Evolutionary conservation across 2,113 vertebrate species (phyloP), one percentile per base, ranked within the genome.

Genomic region (Myrmophylax atrothorax): DNA sequence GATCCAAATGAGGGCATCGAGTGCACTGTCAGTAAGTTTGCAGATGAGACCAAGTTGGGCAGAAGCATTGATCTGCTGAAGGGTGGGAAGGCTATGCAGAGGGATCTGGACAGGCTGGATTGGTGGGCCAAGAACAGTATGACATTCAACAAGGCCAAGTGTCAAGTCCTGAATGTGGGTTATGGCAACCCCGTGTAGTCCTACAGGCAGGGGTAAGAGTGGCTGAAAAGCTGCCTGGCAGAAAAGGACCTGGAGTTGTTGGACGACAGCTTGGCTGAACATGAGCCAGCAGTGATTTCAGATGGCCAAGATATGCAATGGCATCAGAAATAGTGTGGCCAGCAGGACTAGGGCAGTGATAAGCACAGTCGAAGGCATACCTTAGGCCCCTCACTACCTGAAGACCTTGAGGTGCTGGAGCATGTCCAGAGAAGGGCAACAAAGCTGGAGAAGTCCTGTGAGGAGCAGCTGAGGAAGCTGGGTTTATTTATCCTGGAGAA

Each of bases 91-190:
- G 13, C 6, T n/a, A 23, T 38, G 11, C 7, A 10, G 15, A 38
- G 16, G 14, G 18, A 29, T 52, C 33, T 78, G 35, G 23, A 46
- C 24, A 66, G 24, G 14, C 9, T 18, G 4, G 37, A 52, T 31
- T 0, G 0, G 7, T 72, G 16, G 24, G 28, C 28, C 17, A 7
- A 38, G 66, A n/a, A 0, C 5, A 14, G 9, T 72, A 12, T n/a
- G 44, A 59, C 16, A 4, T 66, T 22, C 42, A 66, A 8, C 28
- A 90, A 59, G 26, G 37, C 16, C 7, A 10, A 38, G 37, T 29
- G 19, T 29, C 13, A 13, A 9, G 18, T 46, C 42, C 50, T 58
- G 7, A 17, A 22, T 0, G 0, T 31, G 58, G 5, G 7, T 78
- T 19, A 46, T 37, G 55, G 19, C 8, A 42, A 64, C 13, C 13